Conservation (phyloP, 2,888 invertebrate genomes). For the Monopis laevigella region DNA sequence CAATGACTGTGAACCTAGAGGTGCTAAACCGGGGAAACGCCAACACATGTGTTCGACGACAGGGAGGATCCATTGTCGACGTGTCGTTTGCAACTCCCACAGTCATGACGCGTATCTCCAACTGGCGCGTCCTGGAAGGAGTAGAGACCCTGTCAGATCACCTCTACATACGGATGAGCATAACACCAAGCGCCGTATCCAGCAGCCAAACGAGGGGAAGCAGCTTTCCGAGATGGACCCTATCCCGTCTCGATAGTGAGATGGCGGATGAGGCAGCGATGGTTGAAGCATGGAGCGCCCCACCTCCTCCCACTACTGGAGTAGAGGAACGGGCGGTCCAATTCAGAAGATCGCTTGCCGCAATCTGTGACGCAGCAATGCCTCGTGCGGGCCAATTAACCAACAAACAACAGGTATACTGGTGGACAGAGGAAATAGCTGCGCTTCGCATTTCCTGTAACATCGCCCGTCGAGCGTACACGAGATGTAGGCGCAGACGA, state of each 20-base stretch:
- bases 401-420: not conserved
- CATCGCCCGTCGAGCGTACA: not conserved
- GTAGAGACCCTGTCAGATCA: slow-evolving; percentile 14
- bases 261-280: not conserved
- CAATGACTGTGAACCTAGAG: slow-evolving; percentile 16
- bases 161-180: slow-evolving; percentile 8
- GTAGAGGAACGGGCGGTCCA: not conserved
- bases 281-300: not conserved
- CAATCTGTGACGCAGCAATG: no score
- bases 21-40: no score
- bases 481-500: not conserved
- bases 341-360: not conserved
- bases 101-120: not conserved
- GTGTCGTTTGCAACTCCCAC: slow-evolving; percentile 7
- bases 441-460: no score
- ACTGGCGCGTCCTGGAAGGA: slow-evolving; percentile 11
- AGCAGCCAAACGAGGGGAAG: not conserved
- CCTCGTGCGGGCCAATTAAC: not conserved
- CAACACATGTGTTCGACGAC: no score
- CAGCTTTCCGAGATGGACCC: not conserved
- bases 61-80: slow-evolving; percentile 12
- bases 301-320: not conserved
- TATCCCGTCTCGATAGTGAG: no score
- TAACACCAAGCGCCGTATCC: not conserved
- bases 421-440: no score